phyloP scores from a whole-genome alignment of 2,113 vertebrate genomes.

The Tichodroma muraria region DNA sequence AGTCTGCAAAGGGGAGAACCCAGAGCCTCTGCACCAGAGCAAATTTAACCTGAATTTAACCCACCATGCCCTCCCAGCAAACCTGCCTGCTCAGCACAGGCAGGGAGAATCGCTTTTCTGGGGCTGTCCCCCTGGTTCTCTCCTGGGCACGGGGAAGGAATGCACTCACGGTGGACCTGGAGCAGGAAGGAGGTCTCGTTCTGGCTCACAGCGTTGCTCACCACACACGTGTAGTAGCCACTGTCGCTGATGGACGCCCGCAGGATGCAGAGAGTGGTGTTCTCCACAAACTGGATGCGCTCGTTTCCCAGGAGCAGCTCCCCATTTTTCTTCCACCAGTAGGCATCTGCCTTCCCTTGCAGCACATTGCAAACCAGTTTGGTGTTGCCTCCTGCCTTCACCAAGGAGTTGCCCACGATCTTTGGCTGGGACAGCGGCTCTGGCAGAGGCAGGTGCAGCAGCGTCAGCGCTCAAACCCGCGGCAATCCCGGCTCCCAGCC shows the following conservation, averaged over 20 bases:
- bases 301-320: not conserved
- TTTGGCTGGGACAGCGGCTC: not conserved
- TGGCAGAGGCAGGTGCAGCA: not conserved
- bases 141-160: not conserved
- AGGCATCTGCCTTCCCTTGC: not conserved
- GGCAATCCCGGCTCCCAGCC: not conserved
- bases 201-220: constrained; percentile 8
- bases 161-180: not conserved
- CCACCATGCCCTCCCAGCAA: not conserved
- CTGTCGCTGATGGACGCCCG: not conserved
- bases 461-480: fast-evolving
- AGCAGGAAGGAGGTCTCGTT: constrained; percentile 23
- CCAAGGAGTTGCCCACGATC: not conserved
- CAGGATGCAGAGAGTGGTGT: not conserved
- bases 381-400: not conserved
- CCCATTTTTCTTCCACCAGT: not conserved
- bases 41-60: not conserved
- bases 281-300: not conserved
- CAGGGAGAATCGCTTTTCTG: fast-evolving
- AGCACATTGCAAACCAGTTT: not conserved
- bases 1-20: not conserved
- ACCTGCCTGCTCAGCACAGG: not conserved
- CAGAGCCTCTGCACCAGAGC: not conserved
- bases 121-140: fast-evolving
- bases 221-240: not conserved